These are phyloP conservation scores for Synanthedon tipuliformis DNA, from an alignment of 2,888 invertebrate species.

Conservation along the genomic window DNA sequence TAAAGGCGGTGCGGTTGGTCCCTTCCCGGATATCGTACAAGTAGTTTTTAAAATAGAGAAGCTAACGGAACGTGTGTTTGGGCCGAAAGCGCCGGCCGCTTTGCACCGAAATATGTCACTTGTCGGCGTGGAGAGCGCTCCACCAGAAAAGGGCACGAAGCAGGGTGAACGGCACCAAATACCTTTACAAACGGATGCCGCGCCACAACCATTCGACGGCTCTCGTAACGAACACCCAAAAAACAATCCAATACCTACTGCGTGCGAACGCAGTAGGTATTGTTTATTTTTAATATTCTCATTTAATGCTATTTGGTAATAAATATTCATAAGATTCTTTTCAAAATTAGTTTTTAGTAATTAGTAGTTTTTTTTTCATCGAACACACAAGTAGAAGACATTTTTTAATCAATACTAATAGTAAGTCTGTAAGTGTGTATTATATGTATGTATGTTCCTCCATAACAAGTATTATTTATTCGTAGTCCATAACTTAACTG, in stretches of 20 bases:
- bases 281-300: background rate
- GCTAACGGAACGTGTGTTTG: slow-evolving; percentile 65
- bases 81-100: slow-evolving; percentile 64
- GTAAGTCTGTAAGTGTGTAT: no score
- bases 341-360: no score
- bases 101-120: slow-evolving; percentile 65
- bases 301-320: no score
- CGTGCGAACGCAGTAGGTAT: no score
- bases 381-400: no score
- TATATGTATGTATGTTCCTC: no score
- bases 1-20: slow-evolving; percentile 45
- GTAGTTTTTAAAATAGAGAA: slow-evolving; percentile 68
- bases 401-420: no score
- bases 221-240: background rate
- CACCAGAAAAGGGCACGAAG: slow-evolving; percentile 27
- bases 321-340: no score
- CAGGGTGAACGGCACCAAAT: slow-evolving; percentile 39
- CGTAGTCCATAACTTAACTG: no score
- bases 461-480: no score
- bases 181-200: background rate
- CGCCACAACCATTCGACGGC: background rate
- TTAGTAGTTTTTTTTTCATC: no score
- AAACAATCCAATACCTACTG: background rate
- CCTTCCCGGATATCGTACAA: slow-evolving; percentile 67
- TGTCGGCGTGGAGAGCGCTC: slow-evolving; percentile 31